These are phyloP conservation scores for Anas acuta DNA, from an alignment of 2,797 vertebrate species.

Conservation along the genomic window DNA sequence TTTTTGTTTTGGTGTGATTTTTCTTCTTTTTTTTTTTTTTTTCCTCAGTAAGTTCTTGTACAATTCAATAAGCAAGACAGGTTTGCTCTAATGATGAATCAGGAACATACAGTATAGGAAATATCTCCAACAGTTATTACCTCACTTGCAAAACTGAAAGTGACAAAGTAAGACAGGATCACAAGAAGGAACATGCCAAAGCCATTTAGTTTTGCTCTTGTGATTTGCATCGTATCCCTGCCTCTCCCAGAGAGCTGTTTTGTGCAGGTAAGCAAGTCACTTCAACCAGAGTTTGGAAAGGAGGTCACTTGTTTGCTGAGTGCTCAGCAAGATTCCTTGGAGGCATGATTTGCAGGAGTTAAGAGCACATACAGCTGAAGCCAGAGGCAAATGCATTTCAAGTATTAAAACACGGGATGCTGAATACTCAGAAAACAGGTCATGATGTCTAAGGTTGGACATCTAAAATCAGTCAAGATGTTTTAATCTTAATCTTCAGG, in stretches of 20 bases:
- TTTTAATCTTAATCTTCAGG: background rate
- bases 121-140: background rate
- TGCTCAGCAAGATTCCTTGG: background rate
- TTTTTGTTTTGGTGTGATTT: background rate
- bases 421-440: conserved; percentile 5
- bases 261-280: conserved; percentile 13
- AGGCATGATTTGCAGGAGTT: conserved; percentile 8
- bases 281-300: background rate
- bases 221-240: background rate
- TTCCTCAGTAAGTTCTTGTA: background rate
- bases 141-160: background rate
- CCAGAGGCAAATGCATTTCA: background rate
- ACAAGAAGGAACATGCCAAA: background rate
- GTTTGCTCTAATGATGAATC: background rate
- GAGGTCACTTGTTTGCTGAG: background rate
- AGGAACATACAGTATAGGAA: background rate
- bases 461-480: background rate
- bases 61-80: background rate
- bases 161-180: background rate
- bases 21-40: background rate
- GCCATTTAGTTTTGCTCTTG: background rate
- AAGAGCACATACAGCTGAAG: background rate
- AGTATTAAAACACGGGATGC: background rate
- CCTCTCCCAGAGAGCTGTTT: background rate
- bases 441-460: background rate